Evolutionary conservation across 2,888 invertebrate genomes (phyloP).

Genomic region (Latrodectus elegans): DNA sequence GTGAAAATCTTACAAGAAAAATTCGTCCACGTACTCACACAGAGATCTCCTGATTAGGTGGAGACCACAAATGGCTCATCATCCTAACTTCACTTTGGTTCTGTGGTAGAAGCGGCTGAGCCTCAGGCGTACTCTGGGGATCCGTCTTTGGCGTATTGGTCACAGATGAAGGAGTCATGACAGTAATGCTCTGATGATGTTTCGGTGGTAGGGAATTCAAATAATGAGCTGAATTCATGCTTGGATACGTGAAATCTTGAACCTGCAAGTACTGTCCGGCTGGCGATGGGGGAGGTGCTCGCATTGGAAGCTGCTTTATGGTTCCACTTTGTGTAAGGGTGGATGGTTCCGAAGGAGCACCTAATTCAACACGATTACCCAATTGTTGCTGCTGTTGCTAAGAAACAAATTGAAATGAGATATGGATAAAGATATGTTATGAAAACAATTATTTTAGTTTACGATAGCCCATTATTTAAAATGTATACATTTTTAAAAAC

Average conservation of each 20-base stretch:
- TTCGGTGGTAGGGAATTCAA: constrained; percentile 61
- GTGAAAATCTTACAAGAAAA: constrained; percentile 19
- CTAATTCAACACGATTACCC: constrained; percentile 5
- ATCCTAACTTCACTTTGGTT: constrained; percentile 55
- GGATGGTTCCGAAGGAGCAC: constrained; percentile 4
- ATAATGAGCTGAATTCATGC: constrained; percentile 44
- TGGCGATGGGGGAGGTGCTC: constrained; percentile 62
- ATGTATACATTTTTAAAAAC: too few species aligned
- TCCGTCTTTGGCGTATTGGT: constrained; percentile 40
- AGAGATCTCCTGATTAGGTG: constrained; percentile 69
- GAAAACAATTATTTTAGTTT: background rate
- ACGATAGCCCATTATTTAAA: background rate
- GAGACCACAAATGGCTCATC: constrained; percentile 68
- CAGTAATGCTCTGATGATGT: constrained; percentile 28
- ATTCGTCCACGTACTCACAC: constrained; percentile 68
- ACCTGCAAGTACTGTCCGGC: constrained; percentile 64
- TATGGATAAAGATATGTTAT: background rate
- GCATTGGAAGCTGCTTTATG: constrained; percentile 41
- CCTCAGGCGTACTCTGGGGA: constrained; percentile 42
- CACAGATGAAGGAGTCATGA: constrained; percentile 43
- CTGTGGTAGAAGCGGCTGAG: constrained; percentile 60
- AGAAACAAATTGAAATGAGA: background rate
- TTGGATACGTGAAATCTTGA: constrained; percentile 65
- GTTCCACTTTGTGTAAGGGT: constrained; percentile 1
- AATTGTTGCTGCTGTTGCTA: constrained; percentile 46